Conservation (phyloP, 2,888 invertebrate genomes). For the Diplazon laetatorius region DNA sequence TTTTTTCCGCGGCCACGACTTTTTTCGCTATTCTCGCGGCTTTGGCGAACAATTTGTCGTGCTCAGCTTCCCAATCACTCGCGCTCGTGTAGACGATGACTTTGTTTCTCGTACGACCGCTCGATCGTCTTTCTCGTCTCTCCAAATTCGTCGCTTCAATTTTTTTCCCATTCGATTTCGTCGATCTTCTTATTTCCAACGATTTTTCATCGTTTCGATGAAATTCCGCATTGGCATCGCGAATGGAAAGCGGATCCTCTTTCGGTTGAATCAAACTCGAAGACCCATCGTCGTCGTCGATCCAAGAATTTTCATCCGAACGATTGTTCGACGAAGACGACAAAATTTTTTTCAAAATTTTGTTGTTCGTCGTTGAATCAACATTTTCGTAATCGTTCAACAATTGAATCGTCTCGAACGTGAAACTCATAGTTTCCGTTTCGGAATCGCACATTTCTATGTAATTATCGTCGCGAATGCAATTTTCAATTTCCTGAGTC, state of each 20-base stretch:
- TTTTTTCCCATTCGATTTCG: too few relatives aligned
- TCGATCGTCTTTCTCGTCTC: neutral
- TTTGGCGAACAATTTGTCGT: neutral
- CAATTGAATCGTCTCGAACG: conserved; percentile 65
- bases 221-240: neutral
- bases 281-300: neutral
- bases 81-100: neutral
- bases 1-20: conserved; percentile 28
- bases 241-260: conserved; percentile 46
- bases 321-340: too few relatives aligned
- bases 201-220: neutral
- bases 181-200: neutral
- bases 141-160: neutral
- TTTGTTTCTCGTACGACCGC: neutral
- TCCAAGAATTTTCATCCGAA: too few relatives aligned
- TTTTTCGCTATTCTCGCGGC: conserved; percentile 30
- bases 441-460: conserved; percentile 51
- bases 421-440: conserved; percentile 44
- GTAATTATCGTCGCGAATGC: conserved; percentile 44
- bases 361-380: conserved; percentile 58
- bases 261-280: conserved; percentile 30
- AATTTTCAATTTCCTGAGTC: conserved; percentile 38
- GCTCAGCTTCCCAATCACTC: conserved; percentile 12
- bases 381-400: conserved; percentile 65
- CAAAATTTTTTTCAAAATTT: conserved; percentile 52